phyloP scores from a whole-genome alignment of 1,140 invertebrate genomes.

The Pectinophora gossypiella region DNA sequence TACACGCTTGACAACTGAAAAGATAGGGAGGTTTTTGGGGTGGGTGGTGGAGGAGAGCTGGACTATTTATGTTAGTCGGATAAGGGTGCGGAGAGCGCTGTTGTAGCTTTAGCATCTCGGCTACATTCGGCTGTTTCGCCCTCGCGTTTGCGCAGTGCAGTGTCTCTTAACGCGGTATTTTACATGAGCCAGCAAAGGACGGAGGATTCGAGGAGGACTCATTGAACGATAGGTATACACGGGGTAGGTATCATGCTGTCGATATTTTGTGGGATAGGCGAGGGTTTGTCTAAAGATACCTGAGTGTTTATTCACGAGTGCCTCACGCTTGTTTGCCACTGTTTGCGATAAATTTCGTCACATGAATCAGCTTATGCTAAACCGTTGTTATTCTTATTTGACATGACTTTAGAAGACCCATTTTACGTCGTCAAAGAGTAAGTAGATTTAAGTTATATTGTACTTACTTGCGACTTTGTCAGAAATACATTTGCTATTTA shows the following conservation, averaged over 20 bases:
- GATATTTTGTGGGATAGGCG: conserved; percentile 69
- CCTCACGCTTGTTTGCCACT: conserved; percentile 28
- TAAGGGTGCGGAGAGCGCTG: not conserved
- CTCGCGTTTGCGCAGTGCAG: conserved; percentile 52
- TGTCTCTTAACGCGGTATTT: conserved; percentile 21
- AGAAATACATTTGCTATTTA: not conserved
- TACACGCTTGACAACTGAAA: not conserved
- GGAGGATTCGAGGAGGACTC: conserved; percentile 39
- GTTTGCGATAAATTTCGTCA: conserved; percentile 28
- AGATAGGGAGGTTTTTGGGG: not conserved
- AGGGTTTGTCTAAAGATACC: conserved; percentile 32
- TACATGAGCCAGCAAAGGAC: conserved; percentile 49
- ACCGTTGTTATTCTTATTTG: conserved; percentile 52
- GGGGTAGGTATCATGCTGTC: conserved; percentile 56
- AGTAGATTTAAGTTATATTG: conserved; percentile 66
- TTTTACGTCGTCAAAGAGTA: conserved; percentile 97
- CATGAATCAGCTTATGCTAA: conserved; percentile 40
- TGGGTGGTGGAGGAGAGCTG: not conserved
- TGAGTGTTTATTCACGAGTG: conserved; percentile 32
- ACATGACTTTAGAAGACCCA: conserved; percentile 96
- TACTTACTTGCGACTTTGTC: not conserved
- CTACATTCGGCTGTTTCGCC: not conserved
- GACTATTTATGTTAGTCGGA: not conserved
- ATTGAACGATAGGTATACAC: conserved; percentile 44
- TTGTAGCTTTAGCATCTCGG: not conserved